Base-by-base conservation (phyloP, 64 coral and sea anemone genomes). In the Stichodactyla helianthus region DNA sequence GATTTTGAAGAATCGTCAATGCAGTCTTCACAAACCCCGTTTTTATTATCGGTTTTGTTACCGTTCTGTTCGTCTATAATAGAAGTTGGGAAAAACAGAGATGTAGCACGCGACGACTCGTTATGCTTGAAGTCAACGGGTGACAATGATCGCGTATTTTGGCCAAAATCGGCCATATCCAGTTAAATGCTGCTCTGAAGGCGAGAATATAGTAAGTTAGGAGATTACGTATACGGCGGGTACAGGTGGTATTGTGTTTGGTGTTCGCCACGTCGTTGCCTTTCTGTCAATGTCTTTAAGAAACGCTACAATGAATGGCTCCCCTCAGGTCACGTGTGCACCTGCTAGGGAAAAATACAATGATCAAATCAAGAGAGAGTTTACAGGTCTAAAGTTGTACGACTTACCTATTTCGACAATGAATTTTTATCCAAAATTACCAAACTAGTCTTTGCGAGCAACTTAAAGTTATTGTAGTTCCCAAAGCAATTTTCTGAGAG, bases 111-210 rank as follows among this genome's bases (percentile, higher is more conserved):
- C 77, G 90, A 86, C 82, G 51, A 53, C 77, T 93, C 90, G 82
- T 88, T 86, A 88, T 96, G 94, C 58, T 90, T 96, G 91, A 88
- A 96, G 84, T 96, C 91, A 64, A 96, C 94, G 89, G 94, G 94
- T 96, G 94, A 96, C 78, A 96, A 78, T 85, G 91, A 90, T 88
- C 94, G 88, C 87, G 94, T 93, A 82, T 90, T 90, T 52, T 93
- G 94, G 94, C 94, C 94, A 93, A 96, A 96, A 96, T 96, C 94
- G 94, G 94, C 94, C 94, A 96, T 96, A 79, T 96, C 94, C 94
- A 89, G 82, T 53, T 83, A 89, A 89, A 92, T 80, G 88, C 89
- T 86, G 85, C 88, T 81, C 68, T 79, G 59, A 86, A 93, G 88
- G 88, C 85, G 85, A 96, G 86, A 83, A 61, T 87, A 83, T 86